Evolutionary conservation across 2,113 vertebrate species (phyloP).

Genomic region (Prochilodus magdalenae): DNA sequence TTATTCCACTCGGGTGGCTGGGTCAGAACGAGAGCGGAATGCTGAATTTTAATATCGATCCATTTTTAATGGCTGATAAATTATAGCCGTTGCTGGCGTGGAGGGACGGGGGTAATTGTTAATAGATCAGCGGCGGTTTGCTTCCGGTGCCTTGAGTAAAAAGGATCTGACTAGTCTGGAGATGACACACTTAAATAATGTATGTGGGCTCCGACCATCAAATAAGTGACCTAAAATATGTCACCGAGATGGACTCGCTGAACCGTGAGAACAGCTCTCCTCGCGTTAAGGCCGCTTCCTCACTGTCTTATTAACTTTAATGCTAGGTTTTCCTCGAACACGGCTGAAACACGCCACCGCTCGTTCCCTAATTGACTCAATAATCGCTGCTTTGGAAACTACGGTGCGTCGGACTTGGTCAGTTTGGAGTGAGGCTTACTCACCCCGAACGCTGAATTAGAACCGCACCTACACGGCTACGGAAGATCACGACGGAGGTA

Average conservation of each 20-base stretch:
- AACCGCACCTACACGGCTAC: neutral
- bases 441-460: neutral
- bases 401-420: neutral
- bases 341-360: slow-evolving; percentile 34
- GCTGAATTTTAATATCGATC: slow-evolving; percentile 67
- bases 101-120: slow-evolving; percentile 59
- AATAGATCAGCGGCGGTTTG: slow-evolving; percentile 65
- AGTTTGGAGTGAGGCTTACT: neutral
- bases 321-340: slow-evolving; percentile 36
- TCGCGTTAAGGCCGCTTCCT: slow-evolving; percentile 41
- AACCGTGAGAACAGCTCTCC: slow-evolving; percentile 47
- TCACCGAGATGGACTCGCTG: slow-evolving; percentile 50
- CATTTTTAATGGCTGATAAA: slow-evolving; percentile 67
- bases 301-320: slow-evolving; percentile 56
- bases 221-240: slow-evolving; percentile 65
- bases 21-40: slow-evolving; percentile 56
- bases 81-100: slow-evolving; percentile 59
- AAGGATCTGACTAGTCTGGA: slow-evolving; percentile 50
- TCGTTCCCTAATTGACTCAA: slow-evolving; percentile 46
- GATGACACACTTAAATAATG: slow-evolving; percentile 67
- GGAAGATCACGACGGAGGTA: neutral
- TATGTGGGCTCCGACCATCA: slow-evolving; percentile 56
- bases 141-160: slow-evolving; percentile 44
- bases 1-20: slow-evolving; percentile 62
- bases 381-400: slow-evolving; percentile 33